Evolutionary conservation across 2,888 invertebrate species (phyloP).

Genomic region (Aspidiotus destructor): DNA sequence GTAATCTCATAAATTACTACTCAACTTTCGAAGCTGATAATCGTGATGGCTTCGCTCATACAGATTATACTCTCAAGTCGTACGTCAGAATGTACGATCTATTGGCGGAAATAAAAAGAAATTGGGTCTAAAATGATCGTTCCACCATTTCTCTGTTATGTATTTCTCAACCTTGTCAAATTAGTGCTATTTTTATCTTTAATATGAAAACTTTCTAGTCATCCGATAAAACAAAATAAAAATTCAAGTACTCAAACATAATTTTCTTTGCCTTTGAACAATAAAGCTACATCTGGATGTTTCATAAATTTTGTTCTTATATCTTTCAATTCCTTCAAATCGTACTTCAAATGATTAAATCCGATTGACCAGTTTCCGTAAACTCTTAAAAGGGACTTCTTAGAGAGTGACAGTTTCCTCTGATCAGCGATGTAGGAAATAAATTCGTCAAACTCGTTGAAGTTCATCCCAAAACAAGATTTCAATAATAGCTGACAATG

Average conservation of each 20-base stretch:
- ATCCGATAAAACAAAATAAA: neutral
- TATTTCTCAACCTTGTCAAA: neutral
- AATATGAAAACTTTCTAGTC: neutral
- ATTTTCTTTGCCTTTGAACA: slow-evolving; percentile 13
- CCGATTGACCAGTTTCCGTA: slow-evolving; percentile 45
- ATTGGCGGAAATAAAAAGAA: neutral
- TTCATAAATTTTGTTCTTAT: slow-evolving; percentile 37
- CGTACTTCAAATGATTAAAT: slow-evolving; percentile 45
- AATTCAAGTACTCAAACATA: neutral
- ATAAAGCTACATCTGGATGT: slow-evolving; percentile 1
- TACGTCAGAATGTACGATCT: slow-evolving; percentile 22
- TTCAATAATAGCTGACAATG: slow-evolving; percentile 76
- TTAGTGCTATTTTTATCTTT: neutral
- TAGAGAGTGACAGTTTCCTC: slow-evolving; percentile 47
- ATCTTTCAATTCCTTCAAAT: slow-evolving; percentile 44
- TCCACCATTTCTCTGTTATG: neutral
- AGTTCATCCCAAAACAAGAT: slow-evolving; percentile 68
- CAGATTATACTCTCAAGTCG: slow-evolving; percentile 12
- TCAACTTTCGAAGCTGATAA: slow-evolving; percentile 22
- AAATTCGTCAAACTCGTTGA: slow-evolving; percentile 56
- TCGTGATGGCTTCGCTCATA: slow-evolving; percentile 8
- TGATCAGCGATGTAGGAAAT: slow-evolving; percentile 54
- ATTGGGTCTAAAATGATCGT: neutral
- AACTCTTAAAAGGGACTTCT: slow-evolving; percentile 39
- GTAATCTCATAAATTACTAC: slow-evolving; percentile 65